Conservation (phyloP, 2,113 vertebrate genomes). For the Pithys albifrons region DNA sequence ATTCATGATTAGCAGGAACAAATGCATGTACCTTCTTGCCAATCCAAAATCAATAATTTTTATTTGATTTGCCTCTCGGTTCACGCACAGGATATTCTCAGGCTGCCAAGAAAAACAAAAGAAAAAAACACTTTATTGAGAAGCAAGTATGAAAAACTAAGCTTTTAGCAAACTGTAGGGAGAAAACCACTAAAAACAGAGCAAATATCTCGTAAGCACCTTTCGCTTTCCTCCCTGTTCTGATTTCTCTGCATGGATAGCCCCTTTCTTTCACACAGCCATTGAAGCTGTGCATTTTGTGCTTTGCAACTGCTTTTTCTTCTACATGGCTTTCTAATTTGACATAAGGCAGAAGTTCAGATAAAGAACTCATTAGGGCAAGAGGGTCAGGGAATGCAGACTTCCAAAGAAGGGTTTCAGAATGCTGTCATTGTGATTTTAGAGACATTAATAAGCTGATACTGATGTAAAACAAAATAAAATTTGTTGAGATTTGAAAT, state of each 20-base stretch:
- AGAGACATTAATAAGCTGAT: constrained; percentile 1
- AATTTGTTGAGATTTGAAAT: constrained; percentile 26
- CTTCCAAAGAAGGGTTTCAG: neutral
- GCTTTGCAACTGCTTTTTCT: constrained; percentile 21
- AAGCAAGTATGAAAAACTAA: constrained; percentile 38
- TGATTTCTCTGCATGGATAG: constrained; percentile 12
- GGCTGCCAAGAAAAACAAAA: constrained; percentile 81
- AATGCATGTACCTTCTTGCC: constrained; percentile 87
- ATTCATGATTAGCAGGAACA: neutral
- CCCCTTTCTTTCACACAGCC: constrained; percentile 44
- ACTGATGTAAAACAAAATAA: neutral
- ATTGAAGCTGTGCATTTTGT: neutral
- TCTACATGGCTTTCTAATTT: neutral
- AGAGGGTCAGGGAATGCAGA: neutral
- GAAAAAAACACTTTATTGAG: constrained; percentile 40
- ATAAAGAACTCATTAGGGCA: constrained; percentile 40
- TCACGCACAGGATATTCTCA: constrained; percentile 97
- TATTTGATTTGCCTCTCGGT: constrained; percentile 90
- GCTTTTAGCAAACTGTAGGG: constrained; percentile 27
- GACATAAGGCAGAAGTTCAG: constrained; percentile 46
- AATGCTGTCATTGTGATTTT: constrained; percentile 1
- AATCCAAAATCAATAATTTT: constrained; percentile 99
- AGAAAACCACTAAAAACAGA: constrained; percentile 61
- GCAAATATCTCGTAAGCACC: constrained; percentile 33
- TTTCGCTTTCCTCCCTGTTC: constrained; percentile 26